Base-by-base conservation (phyloP, 2,113 vertebrate genomes). In the Pampusana beccarii region DNA sequence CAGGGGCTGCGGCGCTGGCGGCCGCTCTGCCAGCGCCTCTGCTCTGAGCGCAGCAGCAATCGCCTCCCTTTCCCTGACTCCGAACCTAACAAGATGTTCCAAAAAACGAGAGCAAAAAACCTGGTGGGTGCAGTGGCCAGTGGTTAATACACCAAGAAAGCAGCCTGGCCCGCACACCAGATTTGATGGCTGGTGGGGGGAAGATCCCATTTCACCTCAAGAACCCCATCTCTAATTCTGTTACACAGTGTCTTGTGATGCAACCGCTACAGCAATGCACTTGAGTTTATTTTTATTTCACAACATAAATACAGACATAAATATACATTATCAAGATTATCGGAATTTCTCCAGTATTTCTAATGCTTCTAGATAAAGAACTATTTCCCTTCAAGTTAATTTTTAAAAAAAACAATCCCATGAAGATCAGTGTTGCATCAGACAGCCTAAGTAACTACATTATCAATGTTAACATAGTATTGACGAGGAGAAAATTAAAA, bases 211-310 rank as follows among this genome's bases (percentile, higher is more conserved):
- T 67, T 88, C 44, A 42, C 38, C 48, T 26, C 23, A 51, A 71
- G 60, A 73, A 85, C 46, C 8, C 36, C n/a, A 62, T 25, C 48
- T 79, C 71, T 4, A 4, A 87, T 86, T 81, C 87, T 65, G 53
- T 44, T 84, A 53, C 0, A 2, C n/a, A 66, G 58, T 34, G 72
- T 31, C 31, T 69, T 3, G 0, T 26, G 61, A 86, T 62, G 46
- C 65, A 93, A 61, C 29, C 2, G 8, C 54, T 51, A 48, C 0
- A 2, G 50, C 93, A 90, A 62, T 46, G 42, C 40, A 53, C 60
- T 75, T 61, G 50, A 44, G 60, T 80, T 87, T 86, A 79, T 67
- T 92, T 89, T 80, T 70, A 79, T 51, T 80, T 82, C 36, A 80
- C 36, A 92, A 42, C 20, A 86, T 53, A 69, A 38, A 10, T 29